These are phyloP conservation scores for Meriones unguiculatus DNA, from an alignment of 2,113 vertebrate genomes.

Conservation along the genomic window DNA sequence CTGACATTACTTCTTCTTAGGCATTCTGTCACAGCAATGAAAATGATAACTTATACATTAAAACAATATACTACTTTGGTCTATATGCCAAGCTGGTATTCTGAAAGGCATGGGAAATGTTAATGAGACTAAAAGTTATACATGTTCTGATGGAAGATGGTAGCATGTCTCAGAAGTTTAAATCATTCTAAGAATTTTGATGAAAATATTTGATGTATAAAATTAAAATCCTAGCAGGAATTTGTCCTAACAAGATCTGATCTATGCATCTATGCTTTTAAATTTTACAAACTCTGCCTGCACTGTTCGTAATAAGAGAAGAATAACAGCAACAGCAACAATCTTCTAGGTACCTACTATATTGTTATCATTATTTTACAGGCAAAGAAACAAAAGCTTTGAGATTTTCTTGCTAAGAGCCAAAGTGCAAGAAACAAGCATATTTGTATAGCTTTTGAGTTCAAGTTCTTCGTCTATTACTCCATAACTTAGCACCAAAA, in stretches of 20 bases:
- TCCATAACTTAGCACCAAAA: neutral
- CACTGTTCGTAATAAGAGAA: neutral
- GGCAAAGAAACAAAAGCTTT: neutral
- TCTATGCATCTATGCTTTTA: neutral
- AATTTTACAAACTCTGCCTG: neutral
- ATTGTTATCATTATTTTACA: neutral
- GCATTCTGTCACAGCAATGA: neutral
- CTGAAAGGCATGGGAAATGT: neutral
- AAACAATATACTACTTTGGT: slow-evolving; percentile 3
- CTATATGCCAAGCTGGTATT: slow-evolving; percentile 40
- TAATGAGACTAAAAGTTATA: neutral
- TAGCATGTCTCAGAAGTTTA: neutral
- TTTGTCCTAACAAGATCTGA: neutral
- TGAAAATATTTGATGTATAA: slow-evolving; percentile 44
- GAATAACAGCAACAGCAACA: slow-evolving; percentile 9
- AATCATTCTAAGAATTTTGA: neutral
- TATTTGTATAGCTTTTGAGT: neutral
- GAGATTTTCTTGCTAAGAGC: neutral
- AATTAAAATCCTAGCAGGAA: slow-evolving; percentile 24
- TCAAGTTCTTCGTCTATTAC: neutral
- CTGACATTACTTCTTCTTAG: neutral
- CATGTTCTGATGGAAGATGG: slow-evolving; percentile 13
- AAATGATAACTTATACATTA: neutral
- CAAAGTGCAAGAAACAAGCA: slow-evolving; percentile 19
- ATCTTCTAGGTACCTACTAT: neutral